Conservation (phyloP, 2,113 vertebrate genomes). For the Psephotus haematonotus region DNA sequence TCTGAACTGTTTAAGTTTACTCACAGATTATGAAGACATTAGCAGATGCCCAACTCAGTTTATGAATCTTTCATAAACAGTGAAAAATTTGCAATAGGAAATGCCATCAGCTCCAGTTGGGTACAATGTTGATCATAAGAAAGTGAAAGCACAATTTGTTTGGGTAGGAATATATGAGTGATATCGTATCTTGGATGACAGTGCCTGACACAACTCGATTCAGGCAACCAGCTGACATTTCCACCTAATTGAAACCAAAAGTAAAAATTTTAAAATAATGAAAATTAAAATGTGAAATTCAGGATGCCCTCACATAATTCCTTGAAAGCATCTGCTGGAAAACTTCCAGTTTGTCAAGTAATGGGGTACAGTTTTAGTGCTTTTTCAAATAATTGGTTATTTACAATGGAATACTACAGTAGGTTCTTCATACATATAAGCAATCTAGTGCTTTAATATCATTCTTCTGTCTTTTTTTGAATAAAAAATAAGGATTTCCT, state of each 20-base stretch:
- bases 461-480: background rate
- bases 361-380: background rate
- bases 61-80: conserved; percentile 35
- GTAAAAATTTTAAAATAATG: background rate
- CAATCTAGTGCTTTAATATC: background rate
- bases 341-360: background rate
- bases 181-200: background rate
- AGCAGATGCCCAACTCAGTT: background rate
- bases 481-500: background rate
- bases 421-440: background rate
- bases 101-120: background rate
- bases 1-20: background rate
- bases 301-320: background rate
- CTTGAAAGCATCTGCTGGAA: background rate
- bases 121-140: background rate
- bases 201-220: background rate
- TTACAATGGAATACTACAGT: background rate
- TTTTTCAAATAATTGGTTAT: background rate
- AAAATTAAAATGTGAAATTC: background rate
- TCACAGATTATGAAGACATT: background rate
- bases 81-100: background rate
- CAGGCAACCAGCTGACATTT: background rate
- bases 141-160: background rate
- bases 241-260: background rate
- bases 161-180: background rate